phyloP scores from a whole-genome alignment of 2,888 invertebrate species.

The Dolichopus griseipennis region DNA sequence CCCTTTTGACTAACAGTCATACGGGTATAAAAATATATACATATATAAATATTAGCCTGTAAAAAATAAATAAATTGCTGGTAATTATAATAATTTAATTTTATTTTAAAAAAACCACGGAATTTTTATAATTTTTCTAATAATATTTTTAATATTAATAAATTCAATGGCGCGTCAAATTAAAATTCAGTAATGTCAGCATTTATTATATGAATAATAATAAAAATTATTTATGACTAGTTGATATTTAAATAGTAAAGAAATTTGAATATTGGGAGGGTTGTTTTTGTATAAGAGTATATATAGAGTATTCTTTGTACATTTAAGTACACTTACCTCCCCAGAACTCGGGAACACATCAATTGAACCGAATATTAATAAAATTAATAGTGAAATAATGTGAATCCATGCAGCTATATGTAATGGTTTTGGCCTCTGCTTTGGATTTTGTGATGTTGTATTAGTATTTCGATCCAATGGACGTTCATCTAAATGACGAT shows the following conservation, averaged over 20 bases:
- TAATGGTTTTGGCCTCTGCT: conserved; percentile 32
- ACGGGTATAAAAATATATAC: too few species aligned
- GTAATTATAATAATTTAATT: neutral
- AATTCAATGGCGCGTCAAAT: neutral
- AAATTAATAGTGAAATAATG: conserved; percentile 40
- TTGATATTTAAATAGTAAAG: neutral
- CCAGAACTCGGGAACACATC: conserved; percentile 48
- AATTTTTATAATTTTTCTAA: too few species aligned
- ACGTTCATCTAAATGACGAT: conserved; percentile 21
- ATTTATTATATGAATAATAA: neutral
- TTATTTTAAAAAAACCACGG: neutral
- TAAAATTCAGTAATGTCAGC: neutral
- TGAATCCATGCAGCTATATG: conserved; percentile 46
- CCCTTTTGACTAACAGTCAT: too few species aligned
- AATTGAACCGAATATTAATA: conserved; percentile 45
- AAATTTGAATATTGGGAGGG: too few species aligned
- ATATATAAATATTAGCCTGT: conserved; percentile 15
- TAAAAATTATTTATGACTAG: neutral
- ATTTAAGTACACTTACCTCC: conserved; percentile 37
- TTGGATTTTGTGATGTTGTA: conserved; percentile 20
- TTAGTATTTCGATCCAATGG: conserved; percentile 17
- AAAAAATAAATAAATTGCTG: neutral
- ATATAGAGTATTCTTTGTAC: too few species aligned
- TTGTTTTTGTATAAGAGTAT: too few species aligned
- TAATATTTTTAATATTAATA: too few species aligned